These are phyloP conservation scores for Pipistrellus pipistrellus DNA, from an alignment of 2,797 vertebrate species.

Conservation along the genomic window DNA sequence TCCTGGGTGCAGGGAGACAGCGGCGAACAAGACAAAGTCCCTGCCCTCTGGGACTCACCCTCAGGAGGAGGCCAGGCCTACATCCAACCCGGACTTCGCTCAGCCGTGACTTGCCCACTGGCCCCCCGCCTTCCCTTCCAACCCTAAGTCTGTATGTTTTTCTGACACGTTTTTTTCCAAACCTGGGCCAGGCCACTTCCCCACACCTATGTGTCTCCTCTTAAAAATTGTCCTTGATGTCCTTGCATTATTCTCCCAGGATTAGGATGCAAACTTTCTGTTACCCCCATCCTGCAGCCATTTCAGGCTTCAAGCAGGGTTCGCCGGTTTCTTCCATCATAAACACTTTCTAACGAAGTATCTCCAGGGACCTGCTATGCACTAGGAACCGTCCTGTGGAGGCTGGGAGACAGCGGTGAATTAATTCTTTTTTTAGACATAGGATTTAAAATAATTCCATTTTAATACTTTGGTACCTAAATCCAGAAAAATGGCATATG, in stretches of 20 bases:
- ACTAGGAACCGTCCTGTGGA: neutral
- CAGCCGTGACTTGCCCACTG: no score
- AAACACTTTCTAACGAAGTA: neutral
- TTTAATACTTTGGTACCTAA: neutral
- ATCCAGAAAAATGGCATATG: neutral
- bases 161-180: neutral
- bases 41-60: neutral
- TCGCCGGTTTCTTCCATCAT: neutral
- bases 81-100: neutral
- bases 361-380: neutral
- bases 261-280: neutral
- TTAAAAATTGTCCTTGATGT: neutral
- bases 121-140: neutral
- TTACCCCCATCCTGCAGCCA: neutral
- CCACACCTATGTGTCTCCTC: neutral
- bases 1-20: neutral
- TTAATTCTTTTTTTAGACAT: neutral
- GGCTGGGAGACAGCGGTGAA: neutral
- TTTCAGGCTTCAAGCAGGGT: neutral
- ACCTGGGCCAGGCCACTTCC: neutral
- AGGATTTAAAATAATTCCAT: neutral
- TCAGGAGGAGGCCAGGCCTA: neutral
- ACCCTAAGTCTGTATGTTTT: neutral
- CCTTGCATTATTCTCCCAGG: neutral
- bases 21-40: neutral